Conservation (phyloP, 1,140 invertebrate species). For the Tribolium castaneum region DNA sequence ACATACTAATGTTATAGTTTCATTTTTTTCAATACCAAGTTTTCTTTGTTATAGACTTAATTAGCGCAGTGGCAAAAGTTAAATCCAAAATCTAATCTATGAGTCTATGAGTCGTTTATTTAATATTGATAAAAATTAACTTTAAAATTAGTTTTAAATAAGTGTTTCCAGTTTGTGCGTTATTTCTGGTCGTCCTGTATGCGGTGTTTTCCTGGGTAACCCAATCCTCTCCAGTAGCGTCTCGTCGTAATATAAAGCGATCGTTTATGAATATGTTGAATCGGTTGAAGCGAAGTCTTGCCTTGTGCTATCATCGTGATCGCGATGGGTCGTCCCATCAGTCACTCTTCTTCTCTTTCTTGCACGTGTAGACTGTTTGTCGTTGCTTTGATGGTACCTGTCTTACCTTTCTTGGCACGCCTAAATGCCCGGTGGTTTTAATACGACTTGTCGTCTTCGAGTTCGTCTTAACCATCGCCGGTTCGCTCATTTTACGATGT, state of each 20-base stretch:
- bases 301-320: neutral
- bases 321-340: slow-evolving; percentile 14
- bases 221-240: slow-evolving; percentile 8
- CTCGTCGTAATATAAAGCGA: slow-evolving; percentile 3
- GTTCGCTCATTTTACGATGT: slow-evolving; percentile 6
- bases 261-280: slow-evolving; percentile 30
- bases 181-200: neutral
- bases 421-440: neutral
- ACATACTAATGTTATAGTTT: too few species aligned
- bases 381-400: slow-evolving; percentile 26
- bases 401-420: slow-evolving; percentile 20
- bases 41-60: too few species aligned
- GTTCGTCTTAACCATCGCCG: neutral
- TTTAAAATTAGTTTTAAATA: too few species aligned
- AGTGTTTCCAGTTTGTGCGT: too few species aligned
- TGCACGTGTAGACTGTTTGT: neutral
- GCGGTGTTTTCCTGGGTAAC: neutral
- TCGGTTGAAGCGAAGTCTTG: neutral
- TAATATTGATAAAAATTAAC: too few species aligned
- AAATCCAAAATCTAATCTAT: too few species aligned
- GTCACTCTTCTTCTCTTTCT: slow-evolving; percentile 8
- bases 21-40: too few species aligned
- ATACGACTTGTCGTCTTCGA: slow-evolving; percentile 19
- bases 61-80: too few species aligned
- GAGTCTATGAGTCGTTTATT: too few species aligned